Evolutionary conservation across 2,888 invertebrate species (phyloP), one percentile per base, ranked within the genome.

Genomic region (Timandra comae): DNA sequence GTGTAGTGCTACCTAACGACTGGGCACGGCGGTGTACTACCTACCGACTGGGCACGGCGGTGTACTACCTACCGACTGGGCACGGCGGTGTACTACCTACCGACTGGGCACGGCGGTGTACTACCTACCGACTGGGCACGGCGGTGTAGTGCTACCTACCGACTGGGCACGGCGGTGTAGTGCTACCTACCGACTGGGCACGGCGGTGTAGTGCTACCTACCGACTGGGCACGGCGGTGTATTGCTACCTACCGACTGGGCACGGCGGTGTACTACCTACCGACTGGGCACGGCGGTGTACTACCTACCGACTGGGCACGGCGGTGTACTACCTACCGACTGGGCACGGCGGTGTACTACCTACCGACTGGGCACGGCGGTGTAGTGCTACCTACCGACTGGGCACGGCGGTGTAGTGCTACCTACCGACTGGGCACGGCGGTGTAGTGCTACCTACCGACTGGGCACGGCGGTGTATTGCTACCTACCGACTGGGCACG

Each of bases 361-460:
- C 48, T 92, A 91, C 96, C 99, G 99, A 64, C 99, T 99, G 0
- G 93, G 92, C 6, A 98, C 94, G 0, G 98, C n/a, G n/a, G n/a
- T n/a, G n/a, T n/a, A n/a, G n/a, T n/a, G n/a, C n/a, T n/a, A n/a
- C n/a, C n/a, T n/a, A n/a, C 80, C 80, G 69, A 67, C 80, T 79
- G 0, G 98, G 99, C 7, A 99, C 98, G 0, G 92, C 97, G 0
- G 97, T 94, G 66, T 96, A 97, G 0, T 99, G 80, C 0, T 3
- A 98, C 94, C 48, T 92, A 91, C 96, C 99, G 99, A 64, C 99
- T 99, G 0, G 93, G 92, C 6, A 98, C 94, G 0, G 98, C n/a
- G n/a, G n/a, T n/a, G n/a, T n/a, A n/a, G n/a, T n/a, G n/a, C n/a
- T n/a, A n/a, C n/a, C n/a, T n/a, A n/a, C 80, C 80, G 69, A 67